These are phyloP conservation scores for Oreochromis spilurus DNA, from an alignment of 2,113 vertebrate species.

Conservation along the genomic window DNA sequence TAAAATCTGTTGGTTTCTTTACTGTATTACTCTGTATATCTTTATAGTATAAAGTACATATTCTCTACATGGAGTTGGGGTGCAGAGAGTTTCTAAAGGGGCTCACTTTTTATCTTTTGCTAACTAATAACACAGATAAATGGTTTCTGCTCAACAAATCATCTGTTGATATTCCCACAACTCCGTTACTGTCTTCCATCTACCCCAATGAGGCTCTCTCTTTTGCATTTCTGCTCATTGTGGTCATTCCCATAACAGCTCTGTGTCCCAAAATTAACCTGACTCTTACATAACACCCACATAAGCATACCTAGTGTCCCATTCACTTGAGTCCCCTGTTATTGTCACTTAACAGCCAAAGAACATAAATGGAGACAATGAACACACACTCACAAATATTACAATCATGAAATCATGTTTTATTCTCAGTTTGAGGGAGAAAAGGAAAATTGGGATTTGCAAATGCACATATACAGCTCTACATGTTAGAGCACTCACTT, in stretches of 20 bases:
- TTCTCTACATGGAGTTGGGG: not conserved
- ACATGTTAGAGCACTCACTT: not conserved
- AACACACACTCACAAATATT: not conserved
- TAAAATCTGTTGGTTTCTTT: not conserved
- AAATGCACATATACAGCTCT: not conserved
- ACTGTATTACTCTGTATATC: not conserved
- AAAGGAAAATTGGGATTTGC: not conserved
- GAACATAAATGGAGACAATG: not conserved
- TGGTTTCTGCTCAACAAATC: not conserved
- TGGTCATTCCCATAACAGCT: constrained; percentile 38
- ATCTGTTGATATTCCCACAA: not conserved
- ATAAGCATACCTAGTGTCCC: not conserved
- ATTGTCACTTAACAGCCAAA: constrained; percentile 31
- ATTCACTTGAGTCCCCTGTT: constrained; percentile 17
- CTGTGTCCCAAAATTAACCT: constrained; percentile 44
- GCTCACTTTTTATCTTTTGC: not conserved
- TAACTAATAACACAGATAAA: not conserved
- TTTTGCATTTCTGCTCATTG: not conserved
- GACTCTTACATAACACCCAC: constrained; percentile 40
- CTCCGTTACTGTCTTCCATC: not conserved
- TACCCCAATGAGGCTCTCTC: not conserved
- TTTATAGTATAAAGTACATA: not conserved
- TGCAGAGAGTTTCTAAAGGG: not conserved
- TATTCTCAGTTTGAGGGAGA: not conserved
- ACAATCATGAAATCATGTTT: not conserved